Conservation (phyloP, 2,797 vertebrate species). For the Bradypodion pumilum region DNA sequence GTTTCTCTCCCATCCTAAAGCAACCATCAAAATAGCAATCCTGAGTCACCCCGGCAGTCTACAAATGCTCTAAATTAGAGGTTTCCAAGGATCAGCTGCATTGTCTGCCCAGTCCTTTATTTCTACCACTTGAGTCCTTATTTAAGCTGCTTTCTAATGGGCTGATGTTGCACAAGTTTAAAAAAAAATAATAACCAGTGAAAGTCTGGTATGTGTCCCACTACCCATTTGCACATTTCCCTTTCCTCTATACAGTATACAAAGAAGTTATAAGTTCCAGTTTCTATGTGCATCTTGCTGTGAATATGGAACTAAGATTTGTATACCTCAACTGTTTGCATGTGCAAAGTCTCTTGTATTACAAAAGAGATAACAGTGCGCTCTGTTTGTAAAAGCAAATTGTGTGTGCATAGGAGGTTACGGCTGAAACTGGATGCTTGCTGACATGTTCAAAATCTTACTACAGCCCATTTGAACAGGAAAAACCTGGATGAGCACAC, state of each 20-base stretch:
- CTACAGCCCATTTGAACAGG: slow-evolving; percentile 33
- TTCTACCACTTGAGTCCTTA: background rate
- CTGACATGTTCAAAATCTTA: background rate
- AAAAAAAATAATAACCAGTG: background rate
- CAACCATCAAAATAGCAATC: too few species aligned
- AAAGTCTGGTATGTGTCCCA: background rate
- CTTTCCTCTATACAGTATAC: background rate
- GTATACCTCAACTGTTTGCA: background rate
- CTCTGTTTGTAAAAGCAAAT: background rate
- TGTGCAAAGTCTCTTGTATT: background rate
- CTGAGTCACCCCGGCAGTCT: too few species aligned
- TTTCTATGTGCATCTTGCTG: background rate
- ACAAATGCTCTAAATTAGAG: background rate
- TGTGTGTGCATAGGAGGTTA: background rate
- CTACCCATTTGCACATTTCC: background rate
- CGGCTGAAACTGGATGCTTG: slow-evolving; percentile 1
- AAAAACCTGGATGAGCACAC: slow-evolving; percentile 10
- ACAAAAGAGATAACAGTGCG: slow-evolving; percentile 9
- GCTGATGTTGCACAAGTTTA: background rate
- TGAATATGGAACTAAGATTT: background rate
- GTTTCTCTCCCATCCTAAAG: too few species aligned
- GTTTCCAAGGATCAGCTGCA: background rate
- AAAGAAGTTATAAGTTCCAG: background rate
- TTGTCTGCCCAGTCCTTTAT: background rate
- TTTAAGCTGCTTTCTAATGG: background rate